Percentiles rank a stretch among this genome's conserved stretches.
These are phyloP conservation scores for Thymallus thymallus DNA, from an alignment of 2,113 vertebrate species.

Conservation along the genomic window DNA sequence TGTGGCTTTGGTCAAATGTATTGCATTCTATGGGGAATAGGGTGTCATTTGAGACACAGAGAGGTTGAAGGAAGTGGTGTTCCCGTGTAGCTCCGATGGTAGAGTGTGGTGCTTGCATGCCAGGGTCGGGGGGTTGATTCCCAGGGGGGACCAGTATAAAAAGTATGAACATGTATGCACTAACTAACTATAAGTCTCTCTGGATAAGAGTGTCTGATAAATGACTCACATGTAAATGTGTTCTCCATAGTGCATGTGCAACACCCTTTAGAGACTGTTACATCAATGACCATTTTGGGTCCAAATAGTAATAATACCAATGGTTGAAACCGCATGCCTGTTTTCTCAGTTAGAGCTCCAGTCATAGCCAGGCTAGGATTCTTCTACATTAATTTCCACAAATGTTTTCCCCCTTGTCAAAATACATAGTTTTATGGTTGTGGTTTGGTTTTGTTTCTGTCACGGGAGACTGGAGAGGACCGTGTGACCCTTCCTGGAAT, in stretches of 20 bases:
- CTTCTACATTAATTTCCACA: conserved; percentile 60
- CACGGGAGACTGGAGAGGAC: conserved; percentile 51
- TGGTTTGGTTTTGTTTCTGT: conserved; percentile 68
- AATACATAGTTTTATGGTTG: conserved; percentile 66
- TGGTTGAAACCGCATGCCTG: conserved; percentile 63
- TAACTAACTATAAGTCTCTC: no score
- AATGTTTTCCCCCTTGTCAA: conserved; percentile 63
- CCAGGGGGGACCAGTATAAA: no score
- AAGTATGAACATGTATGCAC: no score
- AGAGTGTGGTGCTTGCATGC: no score
- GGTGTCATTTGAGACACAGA: no score
- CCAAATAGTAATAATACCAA: conserved; percentile 62
- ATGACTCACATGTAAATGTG: no score
- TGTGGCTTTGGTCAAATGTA: no score
- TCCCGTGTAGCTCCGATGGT: no score
- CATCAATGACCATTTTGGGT: conserved; percentile 40
- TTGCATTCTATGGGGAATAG: no score
- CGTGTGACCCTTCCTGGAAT: conserved; percentile 71
- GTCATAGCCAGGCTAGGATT: conserved; percentile 51
- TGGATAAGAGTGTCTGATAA: no score
- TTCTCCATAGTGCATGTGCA: background rate
- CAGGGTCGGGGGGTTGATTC: no score
- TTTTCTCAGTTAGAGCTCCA: conserved; percentile 69
- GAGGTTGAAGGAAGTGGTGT: no score
- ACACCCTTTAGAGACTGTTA: conserved; percentile 49